Evolutionary conservation across 2,797 vertebrate genomes (phyloP).

Genomic region (Ctenopoma multispine): DNA sequence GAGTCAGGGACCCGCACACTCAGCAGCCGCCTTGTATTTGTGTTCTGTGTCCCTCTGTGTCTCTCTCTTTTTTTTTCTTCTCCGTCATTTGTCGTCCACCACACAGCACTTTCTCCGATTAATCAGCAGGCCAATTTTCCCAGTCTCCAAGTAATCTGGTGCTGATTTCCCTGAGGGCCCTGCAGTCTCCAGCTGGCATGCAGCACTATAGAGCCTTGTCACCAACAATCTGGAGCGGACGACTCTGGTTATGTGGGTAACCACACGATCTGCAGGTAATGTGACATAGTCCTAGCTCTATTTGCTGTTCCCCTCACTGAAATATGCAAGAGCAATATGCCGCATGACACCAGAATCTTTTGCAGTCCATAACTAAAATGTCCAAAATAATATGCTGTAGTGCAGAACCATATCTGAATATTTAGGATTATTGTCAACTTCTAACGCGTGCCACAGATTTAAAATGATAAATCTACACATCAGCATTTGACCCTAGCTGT

Average conservation of each 20-base stretch:
- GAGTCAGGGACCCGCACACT: slow-evolving; percentile 28
- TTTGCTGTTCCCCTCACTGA: slow-evolving; percentile 32
- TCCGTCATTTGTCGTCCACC: slow-evolving; percentile 12
- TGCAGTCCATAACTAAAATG: slow-evolving; percentile 20
- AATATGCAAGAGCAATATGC: slow-evolving; percentile 41
- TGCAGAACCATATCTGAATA: background rate
- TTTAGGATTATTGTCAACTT: background rate
- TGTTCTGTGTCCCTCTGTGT: background rate
- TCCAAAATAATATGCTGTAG: slow-evolving; percentile 16
- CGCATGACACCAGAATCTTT: slow-evolving; percentile 2
- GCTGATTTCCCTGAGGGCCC: slow-evolving; percentile 65
- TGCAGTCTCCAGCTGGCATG: slow-evolving; percentile 52
- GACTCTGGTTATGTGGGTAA: slow-evolving; percentile 42
- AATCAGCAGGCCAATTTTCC: slow-evolving; percentile 47
- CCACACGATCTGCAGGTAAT: slow-evolving; percentile 49
- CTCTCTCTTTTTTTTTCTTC: background rate
- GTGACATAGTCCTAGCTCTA: slow-evolving; percentile 31
- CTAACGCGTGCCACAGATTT: background rate
- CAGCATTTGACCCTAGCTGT: slow-evolving; percentile 22
- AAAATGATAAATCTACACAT: slow-evolving; percentile 17
- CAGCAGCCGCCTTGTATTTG: slow-evolving; percentile 32
- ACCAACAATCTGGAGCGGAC: slow-evolving; percentile 42
- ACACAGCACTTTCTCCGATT: slow-evolving; percentile 33
- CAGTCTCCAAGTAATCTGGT: slow-evolving; percentile 55
- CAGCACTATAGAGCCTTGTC: slow-evolving; percentile 35